Percentiles rank a stretch among this genome's conserved stretches.
Conservation (phyloP, 2,797 vertebrate species). For the Mastacembelus armatus region DNA sequence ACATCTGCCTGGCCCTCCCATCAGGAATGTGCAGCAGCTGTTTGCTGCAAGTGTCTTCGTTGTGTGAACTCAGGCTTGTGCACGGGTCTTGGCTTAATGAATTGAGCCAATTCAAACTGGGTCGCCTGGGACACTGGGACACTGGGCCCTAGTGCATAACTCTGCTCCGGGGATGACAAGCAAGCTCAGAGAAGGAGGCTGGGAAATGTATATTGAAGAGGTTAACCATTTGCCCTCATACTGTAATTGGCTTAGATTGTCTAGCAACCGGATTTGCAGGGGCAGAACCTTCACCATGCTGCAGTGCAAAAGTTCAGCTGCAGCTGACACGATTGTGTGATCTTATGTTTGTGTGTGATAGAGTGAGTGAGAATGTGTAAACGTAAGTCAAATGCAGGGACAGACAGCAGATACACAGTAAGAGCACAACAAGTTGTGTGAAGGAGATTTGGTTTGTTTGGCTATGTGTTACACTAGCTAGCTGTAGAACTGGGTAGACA, state of each 20-base stretch:
- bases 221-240: slow-evolving; percentile 89
- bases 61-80: slow-evolving; percentile 85
- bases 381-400: slow-evolving; percentile 41
- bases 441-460: slow-evolving; percentile 33
- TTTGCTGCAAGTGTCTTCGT: slow-evolving; percentile 94
- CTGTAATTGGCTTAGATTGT: slow-evolving; percentile 99
- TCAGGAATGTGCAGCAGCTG: slow-evolving; percentile 98
- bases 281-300: slow-evolving; percentile 75
- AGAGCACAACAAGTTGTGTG: slow-evolving; percentile 42
- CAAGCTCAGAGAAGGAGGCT: slow-evolving; percentile 84
- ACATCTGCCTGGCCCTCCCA: slow-evolving; percentile 98
- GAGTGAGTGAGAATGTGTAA: slow-evolving; percentile 33
- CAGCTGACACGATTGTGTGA: slow-evolving; percentile 65
- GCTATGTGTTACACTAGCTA: slow-evolving; percentile 28
- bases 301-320: slow-evolving; percentile 82
- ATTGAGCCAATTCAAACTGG: slow-evolving; percentile 94
- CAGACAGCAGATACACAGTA: slow-evolving; percentile 35
- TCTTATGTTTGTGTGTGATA: slow-evolving; percentile 28
- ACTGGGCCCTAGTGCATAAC: slow-evolving; percentile 79
- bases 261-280: slow-evolving; percentile 94
- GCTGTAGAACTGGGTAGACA: slow-evolving; percentile 18
- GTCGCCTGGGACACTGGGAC: slow-evolving; percentile 83
- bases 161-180: slow-evolving; percentile 83
- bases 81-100: slow-evolving; percentile 91
- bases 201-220: slow-evolving; percentile 87